Base-by-base conservation (phyloP, 2,797 vertebrate species). In the Microctenopoma stevenorrisi region DNA sequence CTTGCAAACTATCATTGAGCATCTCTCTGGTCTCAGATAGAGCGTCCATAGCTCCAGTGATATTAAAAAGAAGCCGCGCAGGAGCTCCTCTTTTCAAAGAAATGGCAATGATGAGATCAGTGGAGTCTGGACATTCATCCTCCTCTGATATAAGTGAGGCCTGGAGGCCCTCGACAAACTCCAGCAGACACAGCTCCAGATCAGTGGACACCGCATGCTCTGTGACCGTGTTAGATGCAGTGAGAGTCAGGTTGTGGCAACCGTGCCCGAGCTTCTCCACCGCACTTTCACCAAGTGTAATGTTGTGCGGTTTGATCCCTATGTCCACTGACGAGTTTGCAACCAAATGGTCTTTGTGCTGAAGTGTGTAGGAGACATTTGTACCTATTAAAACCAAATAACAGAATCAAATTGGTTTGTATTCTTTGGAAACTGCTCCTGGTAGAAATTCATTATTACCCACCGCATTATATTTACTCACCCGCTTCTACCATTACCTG, bases 401-500 rank as follows among this genome's bases (percentile, higher is more conserved):
- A 52, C 2, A 2, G 0, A 11, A 51, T 52, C 1, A 2, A n/a
- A 58, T 69, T 0, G 48, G 35, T 71, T 7, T 28, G 37, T 4
- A 47, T 53, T n/a, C n/a, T 47, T 68, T 0, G 47, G 7, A 43
- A 37, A 47, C 14, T 2, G 0, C 11, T 58, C 46, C 50, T 47
- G 8, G 22, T 51, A 15, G 4, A 1, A 44, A 66, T 12, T 42
- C n/a, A 40, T 26, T 38, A 50, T 37, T 9, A 5, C 1, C 3
- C 11, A 1, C 13, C 16, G 18, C 18, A 33, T 71, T 8, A 11
- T 14, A 49, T 48, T 13, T 18, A 68, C 89, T 78, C 83, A 98
- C 97, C 97, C 93, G 89, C 81, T 16, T 84, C 85, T 3, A 97
- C 79, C 57, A 88, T 79, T 35, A 95, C 93, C 79, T 97, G 94